Conservation (phyloP, 2,888 invertebrate species). For the Oxyteleia sp. region DNA sequence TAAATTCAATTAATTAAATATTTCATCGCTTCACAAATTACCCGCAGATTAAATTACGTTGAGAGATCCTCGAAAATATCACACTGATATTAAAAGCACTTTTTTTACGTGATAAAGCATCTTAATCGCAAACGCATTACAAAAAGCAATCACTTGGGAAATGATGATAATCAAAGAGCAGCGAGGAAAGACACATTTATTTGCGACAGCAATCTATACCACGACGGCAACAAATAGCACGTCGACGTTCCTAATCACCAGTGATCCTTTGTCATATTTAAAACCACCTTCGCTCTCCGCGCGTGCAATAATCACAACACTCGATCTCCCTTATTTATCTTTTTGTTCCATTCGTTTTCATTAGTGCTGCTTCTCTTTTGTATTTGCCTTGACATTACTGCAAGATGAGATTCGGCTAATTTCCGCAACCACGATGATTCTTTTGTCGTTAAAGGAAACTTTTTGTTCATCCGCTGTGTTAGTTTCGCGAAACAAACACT, state of each 20-base stretch:
- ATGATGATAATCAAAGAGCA: conserved; percentile 23
- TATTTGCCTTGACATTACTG: no score
- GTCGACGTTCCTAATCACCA: conserved; percentile 31
- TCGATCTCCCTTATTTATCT: conserved; percentile 52
- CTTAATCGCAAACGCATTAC: no score
- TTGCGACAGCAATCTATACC: conserved; percentile 24
- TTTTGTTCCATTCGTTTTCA: conserved; percentile 44
- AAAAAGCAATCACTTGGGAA: conserved; percentile 41
- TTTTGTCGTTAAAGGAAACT: conserved; percentile 49
- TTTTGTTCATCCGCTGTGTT: conserved; percentile 40
- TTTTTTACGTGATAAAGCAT: no score
- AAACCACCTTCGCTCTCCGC: conserved; percentile 11
- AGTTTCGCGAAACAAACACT: conserved; percentile 38
- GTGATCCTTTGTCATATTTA: conserved; percentile 42
- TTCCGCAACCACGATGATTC: conserved; percentile 60
- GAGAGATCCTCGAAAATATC: no score
- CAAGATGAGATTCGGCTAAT: conserved; percentile 66
- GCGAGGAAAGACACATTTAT: conserved; percentile 16
- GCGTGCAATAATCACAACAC: conserved; percentile 35
- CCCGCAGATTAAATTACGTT: no score
- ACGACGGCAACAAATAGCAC: conserved; percentile 10
- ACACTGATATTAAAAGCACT: no score
- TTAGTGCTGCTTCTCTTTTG: no score
- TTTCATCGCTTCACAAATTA: no score
- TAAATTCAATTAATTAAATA: no score